Evolutionary conservation across 2,888 invertebrate genomes (phyloP), one percentile per base, ranked within the genome.

Genomic region (Fabriciana adippe): DNA sequence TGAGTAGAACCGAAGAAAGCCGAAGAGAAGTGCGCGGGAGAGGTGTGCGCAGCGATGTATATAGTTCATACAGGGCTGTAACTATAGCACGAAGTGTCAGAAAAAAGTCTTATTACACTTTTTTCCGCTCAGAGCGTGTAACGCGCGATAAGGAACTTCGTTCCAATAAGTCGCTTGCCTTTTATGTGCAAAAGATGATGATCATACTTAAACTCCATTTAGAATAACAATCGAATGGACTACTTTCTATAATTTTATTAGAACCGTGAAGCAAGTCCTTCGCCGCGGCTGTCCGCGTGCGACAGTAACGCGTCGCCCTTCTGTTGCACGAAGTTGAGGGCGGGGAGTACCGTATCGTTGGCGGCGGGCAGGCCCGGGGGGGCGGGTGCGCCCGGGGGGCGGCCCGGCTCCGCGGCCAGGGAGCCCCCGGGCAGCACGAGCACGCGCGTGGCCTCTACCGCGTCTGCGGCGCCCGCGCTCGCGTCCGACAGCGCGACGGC

Each of bases 251-350:
- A 21, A 45, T 16, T 47, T 8, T 21, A n/a, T 87, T 81, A 94
- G 84, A 94, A 95, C 77, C 95, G 91, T 66, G 94, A 94, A 56
- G 95, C 94, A 74, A 95, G 90, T 1, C 96, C 96, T 16, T 94
- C 95, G 69, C 95, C 96, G 80, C 96, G 93, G 76, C 95, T 95
- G 85, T 96, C 96, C 5, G 96, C 95, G 85, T 96, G 95, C 69
- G 95, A 95, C 71, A 91, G 89, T 70, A 96, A 90, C 67, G 88
- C 90, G 85, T 96, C 95, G 68, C 89, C 94, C 31, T 87, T 79
- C 88, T 96, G 95, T 78, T 94, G 93, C 68, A 96, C 94, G 66
- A 95, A 90, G 89, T 96, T 96, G 67, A 95, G 93, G 72, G 95
- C 95, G 65, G 92, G 86, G 77, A 93, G 94, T 73, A 72, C 69